Evolutionary conservation across 2,888 invertebrate genomes (phyloP), one percentile per base, ranked within the genome.

Genomic region (Hirtodrosophila cameraria): DNA sequence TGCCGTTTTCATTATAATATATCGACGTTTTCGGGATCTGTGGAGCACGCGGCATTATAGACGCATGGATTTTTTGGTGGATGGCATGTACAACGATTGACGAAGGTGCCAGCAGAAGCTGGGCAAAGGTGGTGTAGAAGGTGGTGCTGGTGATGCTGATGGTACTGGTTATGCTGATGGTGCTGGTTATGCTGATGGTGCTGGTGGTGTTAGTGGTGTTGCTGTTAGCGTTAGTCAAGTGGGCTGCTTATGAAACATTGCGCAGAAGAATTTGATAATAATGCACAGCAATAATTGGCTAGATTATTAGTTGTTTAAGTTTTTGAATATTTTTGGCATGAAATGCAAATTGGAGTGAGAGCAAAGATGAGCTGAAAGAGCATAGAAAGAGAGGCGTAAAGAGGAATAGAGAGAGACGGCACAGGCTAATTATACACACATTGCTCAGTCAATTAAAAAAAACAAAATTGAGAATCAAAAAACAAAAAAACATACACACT

Each of bases 61-160:
- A 67, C 92, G 96, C 88, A 96, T 97, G 96, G 96, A 97, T 90
- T 96, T 96, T 88, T 92, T 97, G 9, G 94, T 97, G 53, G 96
- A 97, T 90, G 97, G 96, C 80, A 96, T 97, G 95, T 97, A 97
- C 88, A 96, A 96, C 91, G 96, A 96, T 88, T 96, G 90, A 90
- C 90, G 67, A 74, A 82, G 79, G 36, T 52, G 71, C 9, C 59
- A 31, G n/a, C 75, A 69, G 41, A 33, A 70, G 30, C 30, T 33
- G 2, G n/a, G 25, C 20, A 33, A 23, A 8, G 7, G 25, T 30
- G 36, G 27, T 39, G 35, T 41, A 16, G 28, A 7, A 18, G 49
- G 5, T 4, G 39, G 25, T 43, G 46, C 1, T 28, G 42, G 27
- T 2, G 46, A 23, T 8, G 42, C 9, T 18, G 42, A 3, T 13